Conservation (phyloP, 37 sponge, comb jelly and placozoan species). For the Crambe crambe region DNA sequence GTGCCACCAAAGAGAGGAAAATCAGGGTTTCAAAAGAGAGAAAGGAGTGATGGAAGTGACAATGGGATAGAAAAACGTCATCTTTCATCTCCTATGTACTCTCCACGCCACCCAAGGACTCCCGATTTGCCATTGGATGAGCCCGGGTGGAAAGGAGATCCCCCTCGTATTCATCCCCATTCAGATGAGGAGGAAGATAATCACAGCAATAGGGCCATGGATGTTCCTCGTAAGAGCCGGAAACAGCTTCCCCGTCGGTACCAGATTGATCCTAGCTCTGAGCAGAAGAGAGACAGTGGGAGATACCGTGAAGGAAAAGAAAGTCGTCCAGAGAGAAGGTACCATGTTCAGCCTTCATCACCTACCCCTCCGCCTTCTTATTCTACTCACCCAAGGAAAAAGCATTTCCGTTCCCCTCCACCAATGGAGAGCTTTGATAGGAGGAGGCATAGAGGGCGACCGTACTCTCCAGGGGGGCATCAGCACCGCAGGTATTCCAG, state of each 20-base stretch:
- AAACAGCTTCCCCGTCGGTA: constrained; percentile 38
- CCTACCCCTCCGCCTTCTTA: constrained; percentile 30
- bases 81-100: neutral
- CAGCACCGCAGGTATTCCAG: neutral
- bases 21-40: neutral
- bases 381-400: neutral
- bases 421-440: constrained; percentile 26
- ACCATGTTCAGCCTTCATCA: neutral
- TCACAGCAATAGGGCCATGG: neutral
- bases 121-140: constrained; percentile 11
- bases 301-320: constrained; percentile 23
- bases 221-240: neutral
- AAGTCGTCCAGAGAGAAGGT: neutral
- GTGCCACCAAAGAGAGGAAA: neutral
- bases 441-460: constrained; percentile 10
- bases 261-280: constrained; percentile 10
- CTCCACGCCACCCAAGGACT: neutral
- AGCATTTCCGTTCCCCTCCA: neutral
- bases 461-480: constrained; percentile 9
- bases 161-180: neutral
- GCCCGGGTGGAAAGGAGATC: neutral
- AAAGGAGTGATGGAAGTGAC: constrained; percentile 5
- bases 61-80: neutral
- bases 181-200: neutral
- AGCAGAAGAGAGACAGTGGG: neutral